phyloP scores from a whole-genome alignment of 30 jellyfish, hydroid and myxozoan species.

The Aurelia aurita complex sp. Pacific region DNA sequence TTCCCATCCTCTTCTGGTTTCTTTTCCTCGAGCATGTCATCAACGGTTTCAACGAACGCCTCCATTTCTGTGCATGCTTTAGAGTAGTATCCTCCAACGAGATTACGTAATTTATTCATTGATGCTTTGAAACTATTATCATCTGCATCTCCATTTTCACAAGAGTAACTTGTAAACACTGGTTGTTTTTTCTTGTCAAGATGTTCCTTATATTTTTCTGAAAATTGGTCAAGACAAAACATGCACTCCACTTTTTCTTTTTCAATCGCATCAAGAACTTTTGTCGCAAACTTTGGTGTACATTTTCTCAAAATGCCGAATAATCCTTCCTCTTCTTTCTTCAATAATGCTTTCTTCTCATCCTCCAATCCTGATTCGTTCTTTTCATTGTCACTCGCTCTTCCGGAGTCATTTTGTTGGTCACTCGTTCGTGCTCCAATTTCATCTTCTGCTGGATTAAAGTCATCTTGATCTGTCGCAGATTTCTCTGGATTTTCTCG shows the following conservation, averaged over 20 bases:
- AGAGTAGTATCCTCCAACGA: slow-evolving; percentile 52
- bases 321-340: background rate
- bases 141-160: slow-evolving; percentile 40
- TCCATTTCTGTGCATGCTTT: slow-evolving; percentile 57
- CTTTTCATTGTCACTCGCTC: background rate
- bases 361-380: background rate
- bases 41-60: slow-evolving; percentile 3
- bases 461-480: too few species aligned
- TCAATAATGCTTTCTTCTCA: background rate
- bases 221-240: slow-evolving; percentile 9
- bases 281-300: slow-evolving; percentile 55
- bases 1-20: slow-evolving; percentile 54
- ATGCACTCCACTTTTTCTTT: slow-evolving; percentile 41
- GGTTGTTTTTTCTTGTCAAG: slow-evolving; percentile 33
- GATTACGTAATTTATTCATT: slow-evolving; percentile 26
- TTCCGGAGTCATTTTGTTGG: background rate
- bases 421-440: too few species aligned
- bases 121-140: slow-evolving; percentile 11
- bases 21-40: slow-evolving; percentile 29
- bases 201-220: slow-evolving; percentile 23
- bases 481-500: too few species aligned
- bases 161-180: slow-evolving; percentile 49
- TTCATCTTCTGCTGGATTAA: too few species aligned
- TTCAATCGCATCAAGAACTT: slow-evolving; percentile 45
- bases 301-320: slow-evolving; percentile 9